These are phyloP conservation scores for Chauna torquata DNA, from an alignment of 2,113 vertebrate species.

Conservation along the genomic window DNA sequence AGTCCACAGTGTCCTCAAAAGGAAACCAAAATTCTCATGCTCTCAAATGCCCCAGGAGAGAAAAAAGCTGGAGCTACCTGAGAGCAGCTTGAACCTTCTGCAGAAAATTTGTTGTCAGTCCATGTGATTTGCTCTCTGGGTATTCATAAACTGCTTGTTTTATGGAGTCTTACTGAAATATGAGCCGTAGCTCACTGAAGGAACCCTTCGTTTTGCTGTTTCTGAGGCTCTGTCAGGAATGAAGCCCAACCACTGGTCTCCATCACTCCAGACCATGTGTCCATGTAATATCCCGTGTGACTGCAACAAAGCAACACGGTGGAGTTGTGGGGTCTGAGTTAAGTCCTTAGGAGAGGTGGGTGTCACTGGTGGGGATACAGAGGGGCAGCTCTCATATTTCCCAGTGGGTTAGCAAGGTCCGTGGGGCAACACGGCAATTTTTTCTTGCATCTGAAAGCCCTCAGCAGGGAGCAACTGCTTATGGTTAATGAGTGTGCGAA, in stretches of 20 bases:
- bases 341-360: neutral
- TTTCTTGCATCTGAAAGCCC: neutral
- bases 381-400: neutral
- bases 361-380: neutral
- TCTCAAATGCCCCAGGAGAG: neutral
- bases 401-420: neutral
- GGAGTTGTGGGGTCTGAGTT: neutral
- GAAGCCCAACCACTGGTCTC: neutral
- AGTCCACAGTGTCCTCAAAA: neutral
- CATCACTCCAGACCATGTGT: accelerated
- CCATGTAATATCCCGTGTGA: neutral
- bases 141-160: neutral
- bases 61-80: neutral
- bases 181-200: neutral
- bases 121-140: neutral
- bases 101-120: neutral
- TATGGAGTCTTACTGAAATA: neutral
- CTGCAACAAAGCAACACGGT: neutral
- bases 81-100: neutral
- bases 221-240: neutral
- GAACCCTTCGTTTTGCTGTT: neutral
- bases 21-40: neutral
- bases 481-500: neutral
- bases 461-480: neutral
- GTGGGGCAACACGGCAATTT: neutral